Evolutionary conservation across 2,113 vertebrate genomes (phyloP).

Genomic region (Pterocles burchelli): DNA sequence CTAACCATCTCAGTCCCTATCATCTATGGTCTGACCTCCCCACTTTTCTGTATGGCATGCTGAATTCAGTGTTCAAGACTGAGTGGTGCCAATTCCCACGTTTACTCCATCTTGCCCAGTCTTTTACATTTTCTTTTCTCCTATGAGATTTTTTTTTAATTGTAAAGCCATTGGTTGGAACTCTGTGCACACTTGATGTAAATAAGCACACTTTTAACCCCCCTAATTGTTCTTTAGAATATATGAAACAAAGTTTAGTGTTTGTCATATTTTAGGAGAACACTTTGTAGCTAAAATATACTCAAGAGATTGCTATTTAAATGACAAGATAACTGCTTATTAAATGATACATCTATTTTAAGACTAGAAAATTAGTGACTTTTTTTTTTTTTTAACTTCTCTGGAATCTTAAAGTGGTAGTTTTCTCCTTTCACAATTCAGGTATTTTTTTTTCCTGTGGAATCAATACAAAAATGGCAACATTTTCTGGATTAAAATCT

Average conservation of each 20-base stretch:
- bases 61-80: not conserved
- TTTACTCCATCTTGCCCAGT: not conserved
- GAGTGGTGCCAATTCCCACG: accelerated
- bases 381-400: not conserved
- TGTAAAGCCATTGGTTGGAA: not conserved
- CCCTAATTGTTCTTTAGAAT: not conserved
- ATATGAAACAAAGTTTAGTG: not conserved
- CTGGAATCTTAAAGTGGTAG: not conserved
- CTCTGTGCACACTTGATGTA: not conserved
- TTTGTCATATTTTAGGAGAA: slow-evolving; percentile 16
- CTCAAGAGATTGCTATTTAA: not conserved
- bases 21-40: not conserved
- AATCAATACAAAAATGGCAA: not conserved
- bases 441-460: not conserved
- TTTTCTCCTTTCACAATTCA: not conserved
- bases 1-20: not conserved
- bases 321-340: slow-evolving; percentile 18
- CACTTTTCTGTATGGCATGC: not conserved
- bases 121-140: not conserved
- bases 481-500: slow-evolving; percentile 3
- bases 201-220: not conserved
- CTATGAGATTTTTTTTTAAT: not conserved
- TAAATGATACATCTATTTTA: slow-evolving; percentile 11
- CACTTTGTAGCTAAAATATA: not conserved
- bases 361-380: not conserved